Conservation (phyloP, 2,113 vertebrate genomes). For the Equus przewalskii region DNA sequence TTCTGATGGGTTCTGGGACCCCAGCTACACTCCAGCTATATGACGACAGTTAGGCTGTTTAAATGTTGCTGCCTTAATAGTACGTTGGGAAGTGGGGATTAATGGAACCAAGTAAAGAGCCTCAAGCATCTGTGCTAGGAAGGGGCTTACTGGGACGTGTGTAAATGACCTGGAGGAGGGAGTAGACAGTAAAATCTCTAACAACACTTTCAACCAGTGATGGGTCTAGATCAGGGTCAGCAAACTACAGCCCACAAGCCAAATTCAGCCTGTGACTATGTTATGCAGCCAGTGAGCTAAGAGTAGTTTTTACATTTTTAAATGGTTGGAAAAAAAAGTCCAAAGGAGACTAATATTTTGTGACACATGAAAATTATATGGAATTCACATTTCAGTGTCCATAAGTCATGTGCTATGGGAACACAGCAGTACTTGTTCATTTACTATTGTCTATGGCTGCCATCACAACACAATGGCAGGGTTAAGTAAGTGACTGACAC, state of each 20-base stretch:
- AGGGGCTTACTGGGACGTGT: background rate
- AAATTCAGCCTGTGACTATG: background rate
- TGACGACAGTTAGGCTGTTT: background rate
- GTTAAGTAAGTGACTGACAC: background rate
- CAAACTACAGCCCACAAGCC: background rate
- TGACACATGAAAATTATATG: constrained; percentile 18
- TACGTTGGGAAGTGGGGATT: background rate
- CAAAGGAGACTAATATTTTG: constrained; percentile 30
- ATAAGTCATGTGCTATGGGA: background rate
- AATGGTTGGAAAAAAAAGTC: background rate
- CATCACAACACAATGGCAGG: background rate
- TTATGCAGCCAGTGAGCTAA: background rate
- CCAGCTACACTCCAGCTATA: background rate
- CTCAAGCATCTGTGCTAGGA: background rate
- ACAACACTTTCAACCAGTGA: background rate
- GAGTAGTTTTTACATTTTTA: background rate
- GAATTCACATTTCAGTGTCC: background rate
- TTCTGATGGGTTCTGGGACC: background rate
- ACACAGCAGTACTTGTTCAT: background rate
- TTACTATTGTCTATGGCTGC: background rate
- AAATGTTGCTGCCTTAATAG: background rate
- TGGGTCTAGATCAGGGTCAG: background rate
- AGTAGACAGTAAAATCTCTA: background rate
- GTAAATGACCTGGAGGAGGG: background rate
- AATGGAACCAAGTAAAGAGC: background rate